Base-by-base conservation (phyloP, 2,797 vertebrate genomes). In the Hozukius guyotensis region DNA sequence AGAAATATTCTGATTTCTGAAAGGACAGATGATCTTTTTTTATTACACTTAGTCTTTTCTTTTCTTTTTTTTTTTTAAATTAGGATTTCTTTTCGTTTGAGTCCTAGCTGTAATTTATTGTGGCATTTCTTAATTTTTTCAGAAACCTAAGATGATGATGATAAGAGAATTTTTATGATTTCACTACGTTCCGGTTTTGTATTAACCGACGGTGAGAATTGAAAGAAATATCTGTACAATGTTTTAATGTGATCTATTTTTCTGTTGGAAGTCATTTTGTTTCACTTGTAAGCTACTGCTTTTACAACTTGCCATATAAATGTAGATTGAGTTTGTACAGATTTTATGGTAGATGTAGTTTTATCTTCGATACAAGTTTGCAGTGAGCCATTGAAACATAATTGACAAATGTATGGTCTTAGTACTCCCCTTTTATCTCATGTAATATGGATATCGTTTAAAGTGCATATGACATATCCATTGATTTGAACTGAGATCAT, bases 61-160 rank as follows among this genome's bases (percentile, higher is more conserved):
- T 38, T 36, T 4, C 12, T 11, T 0, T 36, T 38, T 38, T 38
- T 38, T 46, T 42, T 42, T 18, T 5, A 49, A 61, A 79, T 82
- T 82, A 72, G 76, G 59, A 80, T 86, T 87, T 85, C 38, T 75
- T 75, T 87, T 83, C 2, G 1, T 86, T 89, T 78, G 57, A 83
- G 81, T 92, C 85, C 78, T 90, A 81, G 92, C 91, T 94, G 92
- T 95, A 95, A 95, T 95, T 94, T 94, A 95, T 95, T 94, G 88
- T 90, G 85, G 86, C 77, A 91, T 92, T 89, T 93, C 82, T 87
- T 90, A 66, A 79, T 87, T 90, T 82, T 89, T 89, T 87, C 88
- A 85, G 78, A 92, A 94, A 90, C 87, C 85, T 90, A 91, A 90
- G 85, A 93, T 79, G 85, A 89, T 79, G 85, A 89, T 69, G 85